A percentile compares a stretch with the other conserved stretches of the same genome.
phyloP scores from a whole-genome alignment of 2,888 invertebrate genomes.

The Amitus sp. region DNA sequence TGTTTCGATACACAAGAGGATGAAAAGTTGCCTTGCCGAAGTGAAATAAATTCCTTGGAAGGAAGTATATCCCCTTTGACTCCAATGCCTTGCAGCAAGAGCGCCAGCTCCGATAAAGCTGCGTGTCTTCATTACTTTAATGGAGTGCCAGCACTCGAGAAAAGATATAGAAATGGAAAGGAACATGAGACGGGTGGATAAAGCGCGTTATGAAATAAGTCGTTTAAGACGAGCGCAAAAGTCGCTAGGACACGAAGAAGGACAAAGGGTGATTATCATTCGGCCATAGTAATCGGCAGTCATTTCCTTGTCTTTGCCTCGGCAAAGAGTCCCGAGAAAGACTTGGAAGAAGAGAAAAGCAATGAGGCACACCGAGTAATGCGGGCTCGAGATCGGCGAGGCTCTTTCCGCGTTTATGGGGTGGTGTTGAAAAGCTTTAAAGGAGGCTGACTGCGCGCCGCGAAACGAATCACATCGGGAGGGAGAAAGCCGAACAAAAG shows the following conservation, averaged over 20 bases:
- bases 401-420: conserved; percentile 17
- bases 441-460: not conserved
- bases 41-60: conserved; percentile 60
- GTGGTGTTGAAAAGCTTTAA: conserved; percentile 1
- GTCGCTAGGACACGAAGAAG: conserved; percentile 13
- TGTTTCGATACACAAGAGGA: conserved; percentile 26
- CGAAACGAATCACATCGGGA: too few species aligned
- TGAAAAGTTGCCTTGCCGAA: conserved; percentile 42
- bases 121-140: conserved; percentile 64
- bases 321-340: conserved; percentile 31
- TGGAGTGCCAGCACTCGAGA: conserved; percentile 52
- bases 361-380: conserved; percentile 24
- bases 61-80: conserved; percentile 57
- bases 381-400: conserved; percentile 37
- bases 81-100: conserved; percentile 40
- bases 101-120: conserved; percentile 37
- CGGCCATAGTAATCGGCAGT: conserved; percentile 40
- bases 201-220: conserved; percentile 55
- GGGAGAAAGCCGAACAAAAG: not conserved
- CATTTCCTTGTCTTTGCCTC: conserved; percentile 38
- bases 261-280: conserved; percentile 28
- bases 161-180: conserved; percentile 23
- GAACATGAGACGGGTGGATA: conserved; percentile 37
- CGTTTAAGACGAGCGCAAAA: conserved; percentile 8
- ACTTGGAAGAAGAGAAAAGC: conserved; percentile 32